phyloP scores from a whole-genome alignment of 1,140 invertebrate genomes.

The Panulirus ornatus region DNA sequence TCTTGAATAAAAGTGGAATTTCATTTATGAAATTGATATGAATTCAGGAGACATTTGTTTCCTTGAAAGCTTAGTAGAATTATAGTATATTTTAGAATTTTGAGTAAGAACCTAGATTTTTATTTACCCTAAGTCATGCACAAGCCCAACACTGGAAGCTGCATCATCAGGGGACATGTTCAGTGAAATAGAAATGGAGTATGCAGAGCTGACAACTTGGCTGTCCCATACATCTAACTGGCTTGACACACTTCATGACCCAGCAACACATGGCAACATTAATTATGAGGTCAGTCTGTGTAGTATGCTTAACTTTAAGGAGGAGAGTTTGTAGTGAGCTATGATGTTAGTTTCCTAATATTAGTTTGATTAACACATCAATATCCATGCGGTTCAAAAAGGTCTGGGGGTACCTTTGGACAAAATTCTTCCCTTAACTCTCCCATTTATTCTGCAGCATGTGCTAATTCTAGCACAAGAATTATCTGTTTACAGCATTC shows the following conservation, averaged over 20 bases:
- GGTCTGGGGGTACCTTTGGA: neutral
- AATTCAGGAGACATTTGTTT: too few relatives aligned
- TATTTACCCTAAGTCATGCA: conserved; percentile 22
- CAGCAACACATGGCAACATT: conserved; percentile 82
- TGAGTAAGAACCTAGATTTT: neutral
- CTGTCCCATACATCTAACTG: conserved; percentile 86
- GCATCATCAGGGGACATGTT: conserved; percentile 82
- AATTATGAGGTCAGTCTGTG: conserved; percentile 79
- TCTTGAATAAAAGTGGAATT: too few relatives aligned
- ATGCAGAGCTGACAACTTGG: conserved; percentile 89
- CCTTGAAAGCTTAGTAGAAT: too few relatives aligned
- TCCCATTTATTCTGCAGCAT: neutral
- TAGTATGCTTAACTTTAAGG: neutral
- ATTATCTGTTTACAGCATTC: too few relatives aligned
- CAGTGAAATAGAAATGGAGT: conserved; percentile 88
- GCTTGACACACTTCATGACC: conserved; percentile 84
- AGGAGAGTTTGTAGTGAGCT: neutral
- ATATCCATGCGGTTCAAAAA: neutral
- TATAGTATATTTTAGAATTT: too few relatives aligned
- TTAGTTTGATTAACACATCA: neutral
- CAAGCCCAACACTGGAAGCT: conserved; percentile 80
- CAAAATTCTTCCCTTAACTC: neutral
- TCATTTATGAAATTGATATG: too few relatives aligned
- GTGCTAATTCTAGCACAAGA: neutral
- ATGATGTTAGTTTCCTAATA: neutral